Base-by-base conservation (phyloP, 2,113 vertebrate species). In the Lasiurus cinereus region DNA sequence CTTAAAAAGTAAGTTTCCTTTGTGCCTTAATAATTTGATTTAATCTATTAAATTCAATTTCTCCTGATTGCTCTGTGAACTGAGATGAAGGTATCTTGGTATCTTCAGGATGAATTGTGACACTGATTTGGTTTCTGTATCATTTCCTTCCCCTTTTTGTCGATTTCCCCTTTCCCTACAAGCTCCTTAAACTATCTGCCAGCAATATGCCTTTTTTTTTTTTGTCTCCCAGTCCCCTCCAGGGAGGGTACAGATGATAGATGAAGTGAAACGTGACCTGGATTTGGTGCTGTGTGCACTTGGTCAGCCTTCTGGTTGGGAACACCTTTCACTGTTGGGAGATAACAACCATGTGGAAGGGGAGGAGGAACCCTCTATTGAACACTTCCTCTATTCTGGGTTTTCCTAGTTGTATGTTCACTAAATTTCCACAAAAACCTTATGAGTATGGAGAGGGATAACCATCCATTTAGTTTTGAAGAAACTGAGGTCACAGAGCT, bases 1-100 rank as follows among this genome's bases (percentile, higher is more conserved):
- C n/a, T 92, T 73, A 5, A 56, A 90, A 94, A 56, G 3, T 79
- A 67, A 62, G 15, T 46, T 84, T 83, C 15, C 7, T 66, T 52
- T 95, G 14, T 84, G 8, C 8, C 59, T 76, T 87, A 88, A 88
- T 36, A 59, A 84, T 90, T 84, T 84, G 36, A 77, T 80, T 87
- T 36, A 43, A 9, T 6, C 56, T 56, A 31, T 36, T 72, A 66
- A 77, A 67, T 52, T 85, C 12, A 2, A 0, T n/a, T 78, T 83
- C 4, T 91, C 62, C 59, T n/a, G n/a, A 19, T 13, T 59, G 31
- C 46, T 72, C 46, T 69, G 4, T 18, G 29, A 88, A 73, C 29
- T n/a, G 73, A 86, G 36, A 31, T 52, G 43, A 92, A 73, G 18
- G 13, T 3, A 14, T 19, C 48, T 29, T 56, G 56, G 52, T 29